Base-by-base conservation (phyloP, 2,113 vertebrate species). In the Sciurus niger region DNA sequence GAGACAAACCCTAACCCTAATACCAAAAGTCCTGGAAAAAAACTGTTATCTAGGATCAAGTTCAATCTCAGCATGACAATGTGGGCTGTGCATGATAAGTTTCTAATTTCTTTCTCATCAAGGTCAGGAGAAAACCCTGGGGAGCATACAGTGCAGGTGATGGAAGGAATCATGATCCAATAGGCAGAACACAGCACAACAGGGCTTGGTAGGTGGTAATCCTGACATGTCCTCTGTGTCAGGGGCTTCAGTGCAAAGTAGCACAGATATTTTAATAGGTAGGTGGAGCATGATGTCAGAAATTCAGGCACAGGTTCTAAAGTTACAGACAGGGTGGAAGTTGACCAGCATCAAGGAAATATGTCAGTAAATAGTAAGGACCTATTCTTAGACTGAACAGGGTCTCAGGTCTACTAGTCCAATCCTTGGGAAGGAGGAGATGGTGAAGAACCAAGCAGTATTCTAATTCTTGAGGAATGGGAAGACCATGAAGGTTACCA, bases 161-260 rank as follows among this genome's bases (percentile, higher is more conserved):
- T 83, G 4, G 60, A 96, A 96, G 8, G 87, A 84, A 87, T 90
- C 95, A 65, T 70, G 48, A 96, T 74, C 80, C 32, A 84, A 34
- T n/a, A 89, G 48, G 25, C 68, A 95, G 90, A 86, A 77, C 22
- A 94, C 2, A 37, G 55, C 20, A 87, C 40, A 72, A 83, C 9
- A 78, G 48, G 24, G 4, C 73, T 95, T 92, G 88, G 55, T 63
- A 96, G 63, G 74, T 94, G 60, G 30, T 92, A 86, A 95, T 94
- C 63, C 37, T 96, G 80, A 74, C 68, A 92, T 74, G 43, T 76
- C 48, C 30, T 79, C 89, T 78, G n/a, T 95, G 73, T 93, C 84
- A 95, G 24, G 32, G 30, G 51, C 63, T 97, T 94, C 28, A 73
- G 8, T 90, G 78, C 11, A 86, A 86, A 92, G 37, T 83, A 84